Conservation (phyloP, 2,888 invertebrate genomes). For the Smittia sp. region DNA sequence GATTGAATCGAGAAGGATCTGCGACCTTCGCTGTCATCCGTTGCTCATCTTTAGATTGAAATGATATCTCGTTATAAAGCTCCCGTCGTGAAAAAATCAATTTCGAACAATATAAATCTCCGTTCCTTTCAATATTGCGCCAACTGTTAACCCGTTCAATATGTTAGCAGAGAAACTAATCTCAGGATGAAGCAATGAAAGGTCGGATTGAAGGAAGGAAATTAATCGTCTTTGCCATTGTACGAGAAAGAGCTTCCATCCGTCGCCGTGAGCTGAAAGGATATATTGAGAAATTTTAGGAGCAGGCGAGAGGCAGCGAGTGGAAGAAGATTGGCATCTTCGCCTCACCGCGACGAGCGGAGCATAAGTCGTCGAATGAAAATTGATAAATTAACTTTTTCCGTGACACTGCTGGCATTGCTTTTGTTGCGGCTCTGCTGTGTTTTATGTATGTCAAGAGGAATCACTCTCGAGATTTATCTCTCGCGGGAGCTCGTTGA, state of each 20-base stretch:
- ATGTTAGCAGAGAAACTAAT: conserved; percentile 10
- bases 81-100: no score
- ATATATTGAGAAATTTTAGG: neutral
- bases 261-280: conserved; percentile 1
- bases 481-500: neutral
- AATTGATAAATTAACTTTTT: conserved; percentile 32
- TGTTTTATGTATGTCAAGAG: neutral
- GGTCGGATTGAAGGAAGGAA: conserved; percentile 21
- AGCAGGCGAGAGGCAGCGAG: neutral
- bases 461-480: conserved; percentile 21
- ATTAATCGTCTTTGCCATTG: conserved; percentile 33
- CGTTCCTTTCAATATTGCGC: neutral
- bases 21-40: neutral
- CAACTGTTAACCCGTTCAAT: conserved; percentile 21
- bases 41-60: neutral
- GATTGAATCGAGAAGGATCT: no score
- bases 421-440: neutral
- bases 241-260: neutral
- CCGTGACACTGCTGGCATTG: neutral
- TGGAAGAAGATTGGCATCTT: conserved; percentile 9
- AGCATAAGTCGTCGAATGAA: neutral
- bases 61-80: neutral
- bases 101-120: neutral
- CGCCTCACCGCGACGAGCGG: neutral
- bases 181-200: neutral